phyloP scores from a whole-genome alignment of 2,888 invertebrate species.

The Synergus umbraculus region DNA sequence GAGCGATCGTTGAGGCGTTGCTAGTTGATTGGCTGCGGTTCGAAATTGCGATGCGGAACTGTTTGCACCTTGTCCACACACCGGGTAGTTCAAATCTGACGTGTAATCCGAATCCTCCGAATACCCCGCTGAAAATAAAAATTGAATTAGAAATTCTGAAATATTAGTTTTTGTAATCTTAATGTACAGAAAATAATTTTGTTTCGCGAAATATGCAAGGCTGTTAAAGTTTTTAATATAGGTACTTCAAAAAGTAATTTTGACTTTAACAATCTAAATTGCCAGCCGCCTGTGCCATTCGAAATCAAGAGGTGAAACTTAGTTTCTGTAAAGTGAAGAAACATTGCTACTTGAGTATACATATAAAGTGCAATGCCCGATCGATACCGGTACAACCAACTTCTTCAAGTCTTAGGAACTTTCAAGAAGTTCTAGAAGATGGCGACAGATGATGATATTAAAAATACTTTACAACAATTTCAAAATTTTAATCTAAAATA shows the following conservation, averaged over 20 bases:
- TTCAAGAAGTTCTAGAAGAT: slow-evolving; percentile 8
- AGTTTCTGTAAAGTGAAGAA: not conserved
- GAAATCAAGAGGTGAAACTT: not conserved
- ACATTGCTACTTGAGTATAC: not conserved
- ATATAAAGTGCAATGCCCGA: not conserved
- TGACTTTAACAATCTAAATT: not conserved
- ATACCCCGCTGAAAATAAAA: slow-evolving; percentile 86
- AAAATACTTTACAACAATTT: not conserved
- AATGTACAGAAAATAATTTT: not conserved
- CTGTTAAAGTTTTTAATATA: not conserved
- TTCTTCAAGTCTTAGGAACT: not conserved
- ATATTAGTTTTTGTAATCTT: not conserved
- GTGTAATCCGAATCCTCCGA: slow-evolving; percentile 99
- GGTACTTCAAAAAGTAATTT: not conserved
- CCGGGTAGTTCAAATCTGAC: slow-evolving; percentile 96
- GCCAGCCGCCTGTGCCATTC: not conserved
- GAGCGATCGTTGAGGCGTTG: slow-evolving; percentile 87
- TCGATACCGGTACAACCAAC: not conserved
- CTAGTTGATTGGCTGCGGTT: slow-evolving; percentile 87
- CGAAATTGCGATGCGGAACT: slow-evolving; percentile 94
- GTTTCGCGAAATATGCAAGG: not conserved
- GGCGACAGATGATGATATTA: not conserved
- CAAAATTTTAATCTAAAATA: not conserved
- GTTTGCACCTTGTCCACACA: slow-evolving; percentile 91
- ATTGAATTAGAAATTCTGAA: not conserved